Evolutionary conservation across 2,113 vertebrate genomes (phyloP).

Genomic region (Percopsis transmontana): DNA sequence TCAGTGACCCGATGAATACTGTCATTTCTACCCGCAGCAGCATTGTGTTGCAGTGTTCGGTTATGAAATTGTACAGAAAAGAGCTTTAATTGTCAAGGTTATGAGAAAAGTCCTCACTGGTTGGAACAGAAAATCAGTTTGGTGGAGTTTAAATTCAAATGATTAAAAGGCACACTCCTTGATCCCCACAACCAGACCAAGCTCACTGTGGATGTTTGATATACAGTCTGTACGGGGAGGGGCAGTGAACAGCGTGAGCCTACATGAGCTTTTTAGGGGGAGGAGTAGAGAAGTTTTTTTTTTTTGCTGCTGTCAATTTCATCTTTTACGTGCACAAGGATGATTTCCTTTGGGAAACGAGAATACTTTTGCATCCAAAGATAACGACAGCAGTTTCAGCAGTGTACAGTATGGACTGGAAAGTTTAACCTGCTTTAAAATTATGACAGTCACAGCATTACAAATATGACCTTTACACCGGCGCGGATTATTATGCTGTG

Average conservation of each 20-base stretch:
- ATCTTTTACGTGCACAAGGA: conserved; percentile 10
- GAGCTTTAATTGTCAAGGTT: not conserved
- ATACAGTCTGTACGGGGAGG: too few species aligned
- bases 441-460: too few species aligned
- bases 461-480: conserved; percentile 30
- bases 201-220: too few species aligned
- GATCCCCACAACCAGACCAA: too few species aligned
- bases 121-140: not conserved
- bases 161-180: not conserved
- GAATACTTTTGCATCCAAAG: not conserved
- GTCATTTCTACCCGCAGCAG: not conserved
- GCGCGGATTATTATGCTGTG: too few species aligned
- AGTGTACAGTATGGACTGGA: too few species aligned
- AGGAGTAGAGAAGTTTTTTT: not conserved
- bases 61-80: not conserved
- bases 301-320: too few species aligned
- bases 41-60: not conserved
- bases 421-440: too few species aligned
- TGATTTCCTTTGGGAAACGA: conserved; percentile 9
- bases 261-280: too few species aligned
- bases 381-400: too few species aligned
- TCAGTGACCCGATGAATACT: not conserved
- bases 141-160: conserved; percentile 9
- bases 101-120: not conserved
- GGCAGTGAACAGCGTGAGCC: too few species aligned